phyloP scores from a whole-genome alignment of 2,113 vertebrate species.

The Pardalotus punctatus region DNA sequence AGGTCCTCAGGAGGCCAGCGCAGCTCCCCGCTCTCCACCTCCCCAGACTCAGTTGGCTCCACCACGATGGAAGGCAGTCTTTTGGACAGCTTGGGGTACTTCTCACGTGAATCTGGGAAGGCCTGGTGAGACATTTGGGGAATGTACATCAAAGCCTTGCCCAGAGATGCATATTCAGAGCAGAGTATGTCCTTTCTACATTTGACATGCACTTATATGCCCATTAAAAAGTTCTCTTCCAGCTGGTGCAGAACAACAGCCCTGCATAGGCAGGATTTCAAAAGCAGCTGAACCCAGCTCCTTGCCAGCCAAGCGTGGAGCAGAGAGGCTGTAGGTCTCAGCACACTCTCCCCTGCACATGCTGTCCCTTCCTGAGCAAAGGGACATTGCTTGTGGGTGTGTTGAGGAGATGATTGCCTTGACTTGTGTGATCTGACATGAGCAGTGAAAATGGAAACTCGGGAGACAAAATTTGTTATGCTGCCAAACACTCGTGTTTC shows the following conservation, averaged over 20 bases:
- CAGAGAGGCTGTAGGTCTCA: neutral
- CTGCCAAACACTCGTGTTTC: neutral
- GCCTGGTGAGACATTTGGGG: slow-evolving; percentile 64
- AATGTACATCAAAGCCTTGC: neutral
- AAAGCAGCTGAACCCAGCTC: neutral
- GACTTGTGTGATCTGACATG: neutral
- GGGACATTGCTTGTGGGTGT: neutral
- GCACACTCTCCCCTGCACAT: neutral
- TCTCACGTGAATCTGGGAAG: slow-evolving; percentile 82
- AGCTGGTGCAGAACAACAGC: neutral
- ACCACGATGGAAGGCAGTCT: slow-evolving; percentile 89
- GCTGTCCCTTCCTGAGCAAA: neutral
- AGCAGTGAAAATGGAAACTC: neutral
- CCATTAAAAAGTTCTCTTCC: neutral
- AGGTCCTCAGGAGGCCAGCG: slow-evolving; percentile 89
- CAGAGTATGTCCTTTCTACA: neutral
- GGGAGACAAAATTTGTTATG: neutral
- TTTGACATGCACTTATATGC: neutral
- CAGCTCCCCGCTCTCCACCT: slow-evolving; percentile 90
- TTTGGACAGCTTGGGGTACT: slow-evolving; percentile 86
- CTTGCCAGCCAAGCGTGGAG: fast-evolving
- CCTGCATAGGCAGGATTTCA: neutral
- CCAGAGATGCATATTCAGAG: neutral
- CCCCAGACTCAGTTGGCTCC: slow-evolving; percentile 80
- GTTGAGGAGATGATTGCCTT: neutral